phyloP scores from a whole-genome alignment of 2,113 vertebrate species.

The Cyprinodon tularosa region DNA sequence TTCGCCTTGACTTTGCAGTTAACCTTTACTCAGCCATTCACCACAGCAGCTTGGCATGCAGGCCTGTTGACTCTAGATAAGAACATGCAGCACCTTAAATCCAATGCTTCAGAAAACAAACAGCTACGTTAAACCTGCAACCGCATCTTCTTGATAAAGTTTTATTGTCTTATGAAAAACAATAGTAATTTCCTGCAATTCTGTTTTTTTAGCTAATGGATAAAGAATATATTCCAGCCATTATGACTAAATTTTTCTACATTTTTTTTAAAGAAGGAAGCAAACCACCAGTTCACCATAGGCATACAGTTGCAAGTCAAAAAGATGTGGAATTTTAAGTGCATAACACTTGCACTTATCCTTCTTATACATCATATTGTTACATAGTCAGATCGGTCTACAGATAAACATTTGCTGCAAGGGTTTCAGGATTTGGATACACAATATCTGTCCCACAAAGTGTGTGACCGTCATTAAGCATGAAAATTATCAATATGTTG shows the following conservation, averaged over 20 bases:
- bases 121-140: slow-evolving; percentile 30
- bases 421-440: too few relatives aligned
- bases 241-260: too few relatives aligned
- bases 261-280: too few relatives aligned
- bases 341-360: too few relatives aligned
- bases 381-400: too few relatives aligned
- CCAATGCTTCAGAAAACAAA: slow-evolving; percentile 12
- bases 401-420: too few relatives aligned
- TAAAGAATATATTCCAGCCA: too few relatives aligned
- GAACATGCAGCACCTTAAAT: slow-evolving; percentile 48
- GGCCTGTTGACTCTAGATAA: slow-evolving; percentile 70
- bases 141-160: slow-evolving; percentile 38
- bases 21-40: slow-evolving; percentile 70
- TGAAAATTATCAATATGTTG: not conserved
- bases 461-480: not conserved
- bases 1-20: slow-evolving; percentile 70
- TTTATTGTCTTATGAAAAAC: slow-evolving; percentile 26
- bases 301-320: too few relatives aligned
- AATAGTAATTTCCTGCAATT: not conserved
- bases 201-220: not conserved
- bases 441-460: too few relatives aligned
- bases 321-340: too few relatives aligned
- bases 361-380: too few relatives aligned
- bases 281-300: too few relatives aligned
- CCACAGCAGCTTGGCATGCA: slow-evolving; percentile 46